Evolutionary conservation across 2,113 vertebrate species (phyloP).

Genomic region (Aphelocoma coerulescens): DNA sequence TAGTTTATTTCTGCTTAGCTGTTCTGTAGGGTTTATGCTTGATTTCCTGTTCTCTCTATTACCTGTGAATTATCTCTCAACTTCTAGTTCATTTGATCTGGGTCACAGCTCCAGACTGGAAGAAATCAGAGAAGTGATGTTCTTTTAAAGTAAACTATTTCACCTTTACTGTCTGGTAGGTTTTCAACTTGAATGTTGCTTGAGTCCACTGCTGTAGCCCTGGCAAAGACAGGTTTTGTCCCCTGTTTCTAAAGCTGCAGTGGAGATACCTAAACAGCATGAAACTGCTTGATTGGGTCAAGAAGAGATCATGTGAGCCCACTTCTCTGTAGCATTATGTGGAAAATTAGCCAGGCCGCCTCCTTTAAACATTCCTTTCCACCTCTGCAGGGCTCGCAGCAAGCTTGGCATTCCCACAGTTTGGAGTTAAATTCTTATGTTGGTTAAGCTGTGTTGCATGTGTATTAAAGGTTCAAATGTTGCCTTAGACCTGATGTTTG

Average conservation of each 20-base stretch:
- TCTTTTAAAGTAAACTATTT: neutral
- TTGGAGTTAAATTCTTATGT: neutral
- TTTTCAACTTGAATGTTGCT: neutral
- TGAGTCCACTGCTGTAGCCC: neutral
- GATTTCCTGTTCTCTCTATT: neutral
- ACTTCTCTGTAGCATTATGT: neutral
- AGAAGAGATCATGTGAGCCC: neutral
- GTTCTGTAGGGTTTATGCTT: neutral
- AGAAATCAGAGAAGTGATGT: neutral
- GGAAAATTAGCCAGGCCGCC: neutral
- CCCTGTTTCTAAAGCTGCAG: neutral
- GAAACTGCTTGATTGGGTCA: neutral
- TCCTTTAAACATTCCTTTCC: neutral
- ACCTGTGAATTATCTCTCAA: neutral
- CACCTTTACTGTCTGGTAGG: neutral
- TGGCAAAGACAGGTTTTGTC: neutral
- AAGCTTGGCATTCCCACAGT: neutral
- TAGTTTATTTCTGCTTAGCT: neutral
- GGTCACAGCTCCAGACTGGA: neutral
- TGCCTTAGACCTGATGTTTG: neutral
- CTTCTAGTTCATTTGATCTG: constrained; percentile 9
- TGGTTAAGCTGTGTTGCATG: neutral
- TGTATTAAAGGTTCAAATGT: neutral
- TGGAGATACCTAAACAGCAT: neutral
- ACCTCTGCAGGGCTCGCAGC: neutral